Base-by-base conservation (phyloP, 37 sponge, comb jelly and placozoan species). In the Dysidea cf. avara region DNA sequence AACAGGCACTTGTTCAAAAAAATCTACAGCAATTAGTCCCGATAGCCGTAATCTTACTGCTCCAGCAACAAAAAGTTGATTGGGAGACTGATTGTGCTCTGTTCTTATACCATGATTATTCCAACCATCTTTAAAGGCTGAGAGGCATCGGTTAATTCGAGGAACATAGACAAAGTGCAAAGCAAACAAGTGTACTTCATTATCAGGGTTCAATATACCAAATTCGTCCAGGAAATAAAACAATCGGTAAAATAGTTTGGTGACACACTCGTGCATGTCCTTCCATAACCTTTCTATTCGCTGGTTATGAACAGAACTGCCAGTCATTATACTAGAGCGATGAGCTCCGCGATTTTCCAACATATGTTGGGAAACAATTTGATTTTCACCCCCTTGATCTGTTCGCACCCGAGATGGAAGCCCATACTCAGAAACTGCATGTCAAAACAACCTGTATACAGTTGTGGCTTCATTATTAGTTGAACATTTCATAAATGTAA, bases 331-430 rank as follows among this genome's bases (percentile, higher is more conserved):
- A 61, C 81, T 81, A 22, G 32, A 21, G 12, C 72, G 72, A 43
- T 60, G 34, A 39, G 21, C 12, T n/a, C 81, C 81, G 3, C 76
- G 53, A 17, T 72, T 62, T 20, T 48, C n/a, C 25, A 81, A 13
- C 81, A 81, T 81, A 35, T 49, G 33, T 6, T 66, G 55, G n/a
- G 73, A 72, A 39, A 81, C 81, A 13, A 29, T 1, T 47, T 53
- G 37, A 73, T 81, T 81, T 35, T 81, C 81, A 48, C 64, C 32
- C 39, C 81, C 81, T 22, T 72, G 64, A 31, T 81, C 81, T 26
- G 65, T 59, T 16, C 81, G 67, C 21, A 82, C 83, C 5, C 83
- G 14, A 17, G 83, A 72, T 18, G 83, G 83, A 29, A 82, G 25
- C 14, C 75, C 68, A 74, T 37, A 64, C 33, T 21, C 7, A 29